Conservation (phyloP, 1,140 invertebrate genomes). For the Frieseomelitta varia region DNA sequence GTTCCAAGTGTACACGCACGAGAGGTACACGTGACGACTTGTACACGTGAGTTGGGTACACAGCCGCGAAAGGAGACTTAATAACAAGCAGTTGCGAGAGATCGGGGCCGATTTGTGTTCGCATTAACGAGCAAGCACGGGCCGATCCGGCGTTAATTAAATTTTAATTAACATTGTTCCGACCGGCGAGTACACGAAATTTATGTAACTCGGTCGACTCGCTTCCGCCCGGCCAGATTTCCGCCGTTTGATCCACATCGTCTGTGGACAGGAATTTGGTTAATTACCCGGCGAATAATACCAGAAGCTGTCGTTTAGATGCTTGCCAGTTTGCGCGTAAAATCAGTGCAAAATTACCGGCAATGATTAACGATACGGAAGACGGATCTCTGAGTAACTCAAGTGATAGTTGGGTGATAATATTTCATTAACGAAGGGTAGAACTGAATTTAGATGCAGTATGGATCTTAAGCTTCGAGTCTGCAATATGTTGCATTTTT, state of each 20-base stretch:
- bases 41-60: neutral
- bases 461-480: too few species aligned
- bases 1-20: neutral
- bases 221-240: neutral
- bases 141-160: constrained; percentile 38
- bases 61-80: neutral
- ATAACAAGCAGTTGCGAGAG: neutral
- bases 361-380: too few species aligned
- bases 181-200: neutral
- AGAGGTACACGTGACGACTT: neutral
- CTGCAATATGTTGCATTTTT: too few species aligned
- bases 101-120: constrained; percentile 21
- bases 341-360: neutral
- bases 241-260: neutral
- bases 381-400: too few species aligned
- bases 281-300: neutral
- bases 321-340: neutral
- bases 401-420: neutral
- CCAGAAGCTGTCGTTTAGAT: neutral
- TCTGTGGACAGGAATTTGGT: neutral
- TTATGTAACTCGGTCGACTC: constrained; percentile 35
- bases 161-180: constrained; percentile 42
- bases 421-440: neutral
- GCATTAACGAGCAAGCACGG: constrained; percentile 28
- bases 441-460: neutral